phyloP scores from a whole-genome alignment of 2,797 vertebrate genomes.

The Typhlichthys subterraneus region DNA sequence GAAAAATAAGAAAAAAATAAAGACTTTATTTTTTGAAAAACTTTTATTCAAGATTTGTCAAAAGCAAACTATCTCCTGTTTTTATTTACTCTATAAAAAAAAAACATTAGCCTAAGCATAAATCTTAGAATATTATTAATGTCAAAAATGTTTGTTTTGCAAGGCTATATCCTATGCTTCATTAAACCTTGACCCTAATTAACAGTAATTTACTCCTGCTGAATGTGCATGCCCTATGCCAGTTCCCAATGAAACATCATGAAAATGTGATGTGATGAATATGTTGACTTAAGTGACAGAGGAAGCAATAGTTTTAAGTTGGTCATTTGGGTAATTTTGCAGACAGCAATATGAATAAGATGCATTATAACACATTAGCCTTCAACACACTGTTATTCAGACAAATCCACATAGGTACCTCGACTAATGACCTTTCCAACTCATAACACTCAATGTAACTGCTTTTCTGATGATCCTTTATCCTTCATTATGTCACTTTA shows the following conservation, averaged over 20 bases:
- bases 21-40: constrained; percentile 3
- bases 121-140: constrained; percentile 18
- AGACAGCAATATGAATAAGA: background rate
- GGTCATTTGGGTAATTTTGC: constrained; percentile 4
- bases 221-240: background rate
- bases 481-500: no score
- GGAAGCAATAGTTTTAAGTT: background rate
- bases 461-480: no score
- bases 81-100: background rate
- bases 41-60: background rate
- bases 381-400: background rate
- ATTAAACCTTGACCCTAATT: constrained; percentile 30
- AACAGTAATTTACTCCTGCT: constrained; percentile 15
- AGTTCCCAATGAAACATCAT: constrained; percentile 7
- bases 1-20: constrained; percentile 3
- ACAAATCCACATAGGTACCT: no score
- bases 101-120: background rate
- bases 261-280: constrained; percentile 10
- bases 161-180: constrained; percentile 21
- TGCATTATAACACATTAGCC: background rate
- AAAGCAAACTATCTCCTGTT: background rate
- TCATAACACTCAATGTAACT: no score
- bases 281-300: constrained; percentile 5
- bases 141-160: constrained; percentile 4
- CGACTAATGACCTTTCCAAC: no score